phyloP scores from a whole-genome alignment of 1,140 invertebrate species.

The Bombus difficillimus region DNA sequence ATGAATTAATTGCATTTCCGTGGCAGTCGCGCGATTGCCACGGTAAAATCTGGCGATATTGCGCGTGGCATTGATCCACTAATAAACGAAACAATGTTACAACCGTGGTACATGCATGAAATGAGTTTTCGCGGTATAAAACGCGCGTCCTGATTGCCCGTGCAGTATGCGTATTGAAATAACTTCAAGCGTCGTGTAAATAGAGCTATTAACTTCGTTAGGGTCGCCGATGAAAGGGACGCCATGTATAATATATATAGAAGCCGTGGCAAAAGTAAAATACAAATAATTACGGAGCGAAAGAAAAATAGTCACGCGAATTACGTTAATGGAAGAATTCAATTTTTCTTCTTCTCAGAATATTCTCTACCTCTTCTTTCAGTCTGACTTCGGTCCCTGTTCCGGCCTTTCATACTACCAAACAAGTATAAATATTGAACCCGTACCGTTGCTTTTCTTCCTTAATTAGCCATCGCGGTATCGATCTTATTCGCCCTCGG shows the following conservation, averaged over 20 bases:
- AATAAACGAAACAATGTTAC: conserved; percentile 53
- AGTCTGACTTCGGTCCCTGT: neutral
- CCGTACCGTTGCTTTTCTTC: conserved; percentile 19
- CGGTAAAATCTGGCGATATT: conserved; percentile 43
- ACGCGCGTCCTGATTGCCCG: conserved; percentile 21
- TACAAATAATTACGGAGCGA: conserved; percentile 13
- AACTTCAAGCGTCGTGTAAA: conserved; percentile 30
- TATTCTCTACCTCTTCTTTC: neutral
- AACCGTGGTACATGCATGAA: neutral
- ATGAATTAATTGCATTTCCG: conserved; percentile 46
- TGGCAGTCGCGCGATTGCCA: neutral
- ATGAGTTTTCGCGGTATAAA: conserved; percentile 39
- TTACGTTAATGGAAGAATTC: neutral
- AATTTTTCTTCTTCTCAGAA: neutral
- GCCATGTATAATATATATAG: neutral
- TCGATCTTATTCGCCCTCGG: conserved; percentile 11
- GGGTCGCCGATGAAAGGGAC: neutral
- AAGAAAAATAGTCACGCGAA: neutral
- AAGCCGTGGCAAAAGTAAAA: neutral
- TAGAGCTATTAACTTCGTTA: conserved; percentile 29
- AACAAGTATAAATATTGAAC: conserved; percentile 48
- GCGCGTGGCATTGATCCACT: conserved; percentile 42
- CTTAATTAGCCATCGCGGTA: conserved; percentile 37
- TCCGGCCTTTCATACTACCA: neutral
- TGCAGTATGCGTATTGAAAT: conserved; percentile 4